These are phyloP conservation scores for Homalodisca vitripennis DNA, from an alignment of 1,140 invertebrate species.

Conservation along the genomic window DNA sequence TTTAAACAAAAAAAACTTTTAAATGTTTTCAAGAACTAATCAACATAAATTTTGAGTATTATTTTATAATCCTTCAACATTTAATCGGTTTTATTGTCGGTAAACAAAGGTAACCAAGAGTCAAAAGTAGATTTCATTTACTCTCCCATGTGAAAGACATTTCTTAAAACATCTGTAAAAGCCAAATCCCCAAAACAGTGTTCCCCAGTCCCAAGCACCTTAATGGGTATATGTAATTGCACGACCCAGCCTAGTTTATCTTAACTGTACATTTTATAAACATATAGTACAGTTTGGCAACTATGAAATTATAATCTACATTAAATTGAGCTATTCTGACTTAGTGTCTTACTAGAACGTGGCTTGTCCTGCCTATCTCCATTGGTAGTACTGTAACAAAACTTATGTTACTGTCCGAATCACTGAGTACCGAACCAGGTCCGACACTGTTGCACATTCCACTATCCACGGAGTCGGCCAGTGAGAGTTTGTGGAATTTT, in stretches of 20 bases:
- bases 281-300: constrained; percentile 21
- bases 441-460: background rate
- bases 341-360: constrained; percentile 16
- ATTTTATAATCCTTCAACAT: no score
- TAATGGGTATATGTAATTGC: constrained; percentile 26
- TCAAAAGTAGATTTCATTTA: no score
- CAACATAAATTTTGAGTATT: no score
- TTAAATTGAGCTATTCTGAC: background rate
- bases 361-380: background rate
- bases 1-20: no score
- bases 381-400: constrained; percentile 31
- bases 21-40: no score
- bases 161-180: no score
- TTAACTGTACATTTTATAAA: constrained; percentile 16
- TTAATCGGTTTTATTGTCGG: no score
- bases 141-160: no score
- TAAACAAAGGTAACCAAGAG: no score
- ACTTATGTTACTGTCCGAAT: constrained; percentile 31
- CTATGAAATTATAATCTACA: background rate
- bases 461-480: constrained; percentile 29
- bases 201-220: constrained; percentile 17
- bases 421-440: constrained; percentile 16
- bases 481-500: constrained; percentile 54
- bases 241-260: constrained; percentile 28
- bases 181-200: no score